phyloP scores from a whole-genome alignment of 1,140 invertebrate species.

The Scaptodrosophila lebanonensis region DNA sequence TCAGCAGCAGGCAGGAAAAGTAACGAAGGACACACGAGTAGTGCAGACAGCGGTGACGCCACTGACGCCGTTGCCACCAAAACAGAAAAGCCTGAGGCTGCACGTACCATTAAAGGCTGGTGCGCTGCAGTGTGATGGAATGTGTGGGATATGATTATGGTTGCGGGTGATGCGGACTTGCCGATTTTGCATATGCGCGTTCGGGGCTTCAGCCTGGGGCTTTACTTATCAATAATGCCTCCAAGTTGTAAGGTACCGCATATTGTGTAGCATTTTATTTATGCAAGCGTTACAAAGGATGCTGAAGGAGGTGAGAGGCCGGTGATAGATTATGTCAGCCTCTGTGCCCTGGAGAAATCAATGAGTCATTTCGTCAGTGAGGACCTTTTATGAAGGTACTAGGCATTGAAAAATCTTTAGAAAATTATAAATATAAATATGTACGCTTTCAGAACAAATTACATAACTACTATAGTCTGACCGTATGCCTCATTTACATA shows the following conservation, averaged over 20 bases:
- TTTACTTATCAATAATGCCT: slow-evolving; percentile 66
- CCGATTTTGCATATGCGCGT: neutral
- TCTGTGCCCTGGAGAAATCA: too few species aligned
- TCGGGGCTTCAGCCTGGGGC: slow-evolving; percentile 22
- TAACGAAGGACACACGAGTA: slow-evolving; percentile 30
- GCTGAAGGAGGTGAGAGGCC: slow-evolving; percentile 37
- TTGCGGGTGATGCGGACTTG: slow-evolving; percentile 7
- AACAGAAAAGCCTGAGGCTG: slow-evolving; percentile 19
- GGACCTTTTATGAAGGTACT: too few species aligned
- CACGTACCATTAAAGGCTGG: too few species aligned
- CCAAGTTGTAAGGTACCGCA: slow-evolving; percentile 51
- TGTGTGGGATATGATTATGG: too few species aligned
- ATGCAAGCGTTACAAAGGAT: slow-evolving; percentile 63
- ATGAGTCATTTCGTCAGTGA: too few species aligned
- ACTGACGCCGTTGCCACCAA: slow-evolving; percentile 36
- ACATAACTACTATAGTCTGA: too few species aligned
- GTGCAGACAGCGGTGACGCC: slow-evolving; percentile 39
- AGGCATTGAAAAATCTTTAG: too few species aligned
- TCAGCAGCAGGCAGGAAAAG: neutral
- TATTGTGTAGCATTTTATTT: slow-evolving; percentile 73
- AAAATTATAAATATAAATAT: too few species aligned
- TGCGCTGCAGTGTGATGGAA: too few species aligned
- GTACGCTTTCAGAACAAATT: too few species aligned
- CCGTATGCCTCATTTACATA: too few species aligned
- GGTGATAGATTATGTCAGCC: too few species aligned